Percentiles rank a stretch among this genome's conserved stretches.
These are phyloP conservation scores for Diachasma alloeum DNA, from an alignment of 1,140 invertebrate genomes.

Conservation along the genomic window DNA sequence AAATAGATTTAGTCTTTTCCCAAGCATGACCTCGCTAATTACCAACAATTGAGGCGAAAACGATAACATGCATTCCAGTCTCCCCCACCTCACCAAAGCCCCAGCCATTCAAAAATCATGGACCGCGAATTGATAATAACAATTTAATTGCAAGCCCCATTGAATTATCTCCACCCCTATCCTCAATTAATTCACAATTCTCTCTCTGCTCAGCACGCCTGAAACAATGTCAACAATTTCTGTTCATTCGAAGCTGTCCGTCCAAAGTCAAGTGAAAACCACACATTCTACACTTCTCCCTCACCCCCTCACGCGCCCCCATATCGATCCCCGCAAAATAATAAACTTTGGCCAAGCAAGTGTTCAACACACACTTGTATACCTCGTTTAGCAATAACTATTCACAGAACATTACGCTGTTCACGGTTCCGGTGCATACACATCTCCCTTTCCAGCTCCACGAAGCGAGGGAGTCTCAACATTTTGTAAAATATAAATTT, in stretches of 20 bases:
- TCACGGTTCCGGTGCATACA: not conserved
- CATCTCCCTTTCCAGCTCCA: too few relatives aligned
- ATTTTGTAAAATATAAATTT: slow-evolving; percentile 14
- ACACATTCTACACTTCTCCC: not conserved
- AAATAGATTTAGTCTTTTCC: too few relatives aligned
- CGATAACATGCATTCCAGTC: too few relatives aligned
- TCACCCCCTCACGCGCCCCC: too few relatives aligned
- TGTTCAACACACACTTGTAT: not conserved
- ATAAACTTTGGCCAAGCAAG: not conserved
- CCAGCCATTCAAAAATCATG: too few relatives aligned
- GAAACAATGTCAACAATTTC: not conserved
- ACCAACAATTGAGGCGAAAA: too few relatives aligned
- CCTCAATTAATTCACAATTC: not conserved
- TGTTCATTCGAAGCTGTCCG: not conserved
- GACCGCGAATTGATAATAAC: too few relatives aligned
- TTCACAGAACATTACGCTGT: not conserved
- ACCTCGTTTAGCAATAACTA: not conserved
- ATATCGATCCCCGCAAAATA: not conserved
- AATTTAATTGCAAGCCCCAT: too few relatives aligned
- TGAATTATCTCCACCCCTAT: too few relatives aligned
- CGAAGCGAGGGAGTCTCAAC: not conserved
- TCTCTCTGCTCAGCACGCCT: not conserved
- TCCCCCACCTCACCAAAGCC: too few relatives aligned
- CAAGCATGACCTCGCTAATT: too few relatives aligned
- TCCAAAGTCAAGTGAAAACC: not conserved